A percentile compares a stretch with the other conserved stretches of the same genome.
phyloP scores from a whole-genome alignment of 2,888 invertebrate species.

The Argynnis bischoffii region DNA sequence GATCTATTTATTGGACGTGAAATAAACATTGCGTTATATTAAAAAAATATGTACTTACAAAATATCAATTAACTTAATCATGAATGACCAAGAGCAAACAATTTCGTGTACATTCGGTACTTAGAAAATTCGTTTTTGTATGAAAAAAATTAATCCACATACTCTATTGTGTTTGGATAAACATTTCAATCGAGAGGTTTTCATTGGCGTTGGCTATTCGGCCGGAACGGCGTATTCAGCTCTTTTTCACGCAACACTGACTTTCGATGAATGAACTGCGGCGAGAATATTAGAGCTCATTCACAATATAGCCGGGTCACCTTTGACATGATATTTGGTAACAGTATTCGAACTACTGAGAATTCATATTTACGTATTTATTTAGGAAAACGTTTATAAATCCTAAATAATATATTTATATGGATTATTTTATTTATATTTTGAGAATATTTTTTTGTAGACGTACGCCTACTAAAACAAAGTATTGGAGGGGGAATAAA shows the following conservation, averaged over 20 bases:
- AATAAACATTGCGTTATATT: neutral
- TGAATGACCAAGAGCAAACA: constrained; percentile 2
- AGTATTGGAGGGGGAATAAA: too few relatives aligned
- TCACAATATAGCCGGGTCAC: constrained; percentile 34
- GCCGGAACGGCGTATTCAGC: constrained; percentile 68
- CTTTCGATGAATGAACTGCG: constrained; percentile 67
- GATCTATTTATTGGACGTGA: neutral
- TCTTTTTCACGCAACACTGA: constrained; percentile 69
- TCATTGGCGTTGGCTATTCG: constrained; percentile 66
- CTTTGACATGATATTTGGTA: constrained; percentile 22
- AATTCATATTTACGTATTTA: neutral
- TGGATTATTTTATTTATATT: too few relatives aligned
- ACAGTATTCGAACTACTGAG: constrained; percentile 2
- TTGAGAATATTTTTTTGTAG: too few relatives aligned
- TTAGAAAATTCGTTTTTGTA: constrained; percentile 38
- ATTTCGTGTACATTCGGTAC: constrained; percentile 21
- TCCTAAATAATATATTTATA: too few relatives aligned
- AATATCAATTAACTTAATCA: constrained; percentile 7
- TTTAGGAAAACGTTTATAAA: too few relatives aligned
- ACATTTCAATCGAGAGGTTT: constrained; percentile 67
- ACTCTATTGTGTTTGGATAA: constrained; percentile 71
- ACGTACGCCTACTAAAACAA: too few relatives aligned
- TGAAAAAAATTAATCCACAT: constrained; percentile 55
- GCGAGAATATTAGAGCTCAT: constrained; percentile 60
- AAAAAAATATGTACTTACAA: neutral